A percentile compares a stretch with the other conserved stretches of the same genome.
phyloP scores from a whole-genome alignment of 2,113 vertebrate genomes.

The Rhinoderma darwinii region DNA sequence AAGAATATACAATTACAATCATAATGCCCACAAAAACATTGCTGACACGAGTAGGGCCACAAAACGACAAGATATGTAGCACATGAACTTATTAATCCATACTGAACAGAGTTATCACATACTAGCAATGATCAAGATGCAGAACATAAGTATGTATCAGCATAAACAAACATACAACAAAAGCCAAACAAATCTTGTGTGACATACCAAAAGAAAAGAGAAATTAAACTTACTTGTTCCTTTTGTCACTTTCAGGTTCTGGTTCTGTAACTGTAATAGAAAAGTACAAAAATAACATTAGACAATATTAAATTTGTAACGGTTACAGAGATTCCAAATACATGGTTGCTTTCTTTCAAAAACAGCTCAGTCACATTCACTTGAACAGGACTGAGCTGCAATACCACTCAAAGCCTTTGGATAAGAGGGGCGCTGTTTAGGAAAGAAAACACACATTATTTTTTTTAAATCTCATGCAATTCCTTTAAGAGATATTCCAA shows the following conservation, averaged over 20 bases:
- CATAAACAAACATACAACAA: not conserved
- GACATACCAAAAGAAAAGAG: not conserved
- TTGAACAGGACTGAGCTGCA: no score
- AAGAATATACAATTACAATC: not conserved
- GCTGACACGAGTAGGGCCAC: not conserved
- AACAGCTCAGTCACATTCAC: no score
- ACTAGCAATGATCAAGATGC: not conserved
- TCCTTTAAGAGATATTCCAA: no score
- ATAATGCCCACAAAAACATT: not conserved
- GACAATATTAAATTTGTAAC: not conserved
- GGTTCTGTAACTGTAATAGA: constrained; percentile 79
- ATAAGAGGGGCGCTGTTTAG: no score
- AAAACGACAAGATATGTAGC: not conserved
- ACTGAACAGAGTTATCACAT: not conserved
- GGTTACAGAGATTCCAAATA: no score
- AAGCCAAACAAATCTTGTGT: not conserved
- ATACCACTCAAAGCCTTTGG: no score
- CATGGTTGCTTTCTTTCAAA: not conserved
- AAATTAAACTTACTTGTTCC: constrained; percentile 80
- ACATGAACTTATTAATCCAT: not conserved
- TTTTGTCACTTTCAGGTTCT: constrained; percentile 82
- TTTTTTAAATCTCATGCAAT: no score
- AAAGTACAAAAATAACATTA: not conserved
- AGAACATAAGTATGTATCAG: no score
- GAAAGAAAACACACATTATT: no score